A percentile compares a stretch with the other conserved stretches of the same genome.
Conservation (phyloP, 2,888 invertebrate genomes). For the Pandemis heparana region DNA sequence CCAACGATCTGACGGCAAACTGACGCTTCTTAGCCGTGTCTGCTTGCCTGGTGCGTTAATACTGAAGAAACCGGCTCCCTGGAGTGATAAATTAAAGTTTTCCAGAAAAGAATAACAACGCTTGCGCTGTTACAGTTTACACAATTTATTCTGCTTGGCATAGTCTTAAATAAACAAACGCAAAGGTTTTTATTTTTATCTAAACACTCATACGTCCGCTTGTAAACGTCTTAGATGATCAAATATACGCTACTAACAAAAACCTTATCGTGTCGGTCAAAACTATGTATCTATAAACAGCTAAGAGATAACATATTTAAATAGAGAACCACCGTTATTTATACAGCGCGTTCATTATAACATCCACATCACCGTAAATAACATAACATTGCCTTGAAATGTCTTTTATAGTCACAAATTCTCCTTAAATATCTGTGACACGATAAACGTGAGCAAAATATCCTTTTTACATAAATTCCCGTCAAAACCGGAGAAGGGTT, state of each 20-base stretch:
- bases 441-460: slow-evolving; percentile 54
- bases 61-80: slow-evolving; percentile 40
- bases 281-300: neutral
- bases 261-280: neutral
- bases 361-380: slow-evolving; percentile 1
- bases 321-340: neutral
- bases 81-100: slow-evolving; percentile 41
- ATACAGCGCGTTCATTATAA: neutral
- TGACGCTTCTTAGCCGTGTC: slow-evolving; percentile 73
- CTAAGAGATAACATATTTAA: neutral
- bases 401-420: slow-evolving; percentile 25
- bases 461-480: slow-evolving; percentile 63
- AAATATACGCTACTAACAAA: too few species aligned
- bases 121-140: neutral
- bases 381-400: slow-evolving; percentile 21
- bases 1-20: slow-evolving; percentile 77
- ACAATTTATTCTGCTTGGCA: slow-evolving; percentile 5
- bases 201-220: neutral
- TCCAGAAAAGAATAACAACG: slow-evolving; percentile 28
- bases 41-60: slow-evolving; percentile 63
- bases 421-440: slow-evolving; percentile 46
- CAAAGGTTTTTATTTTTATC: neutral
- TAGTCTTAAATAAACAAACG: neutral
- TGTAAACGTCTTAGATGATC: neutral
- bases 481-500: slow-evolving; percentile 50